Conservation (phyloP, 2,797 vertebrate species). For the Tragelaphus eurycerus region DNA sequence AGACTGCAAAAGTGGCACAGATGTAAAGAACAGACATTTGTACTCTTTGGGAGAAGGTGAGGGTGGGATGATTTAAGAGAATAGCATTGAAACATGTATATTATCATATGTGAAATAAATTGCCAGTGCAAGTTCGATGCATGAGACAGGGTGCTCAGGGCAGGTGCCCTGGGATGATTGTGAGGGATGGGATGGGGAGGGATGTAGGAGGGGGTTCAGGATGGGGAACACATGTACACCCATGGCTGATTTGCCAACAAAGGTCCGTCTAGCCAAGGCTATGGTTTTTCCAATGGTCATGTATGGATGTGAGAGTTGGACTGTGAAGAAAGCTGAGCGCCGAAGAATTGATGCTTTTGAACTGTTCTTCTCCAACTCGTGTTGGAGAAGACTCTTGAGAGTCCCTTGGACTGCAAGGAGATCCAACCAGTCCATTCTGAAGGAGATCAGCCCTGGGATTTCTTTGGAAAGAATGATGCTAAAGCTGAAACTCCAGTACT, state of each 20-base stretch:
- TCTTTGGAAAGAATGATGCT: too few species aligned
- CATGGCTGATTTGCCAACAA: not conserved
- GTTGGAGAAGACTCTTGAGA: too few species aligned
- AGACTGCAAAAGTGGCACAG: not conserved
- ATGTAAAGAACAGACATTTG: not conserved
- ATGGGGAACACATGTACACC: not conserved
- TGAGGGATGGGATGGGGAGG: not conserved
- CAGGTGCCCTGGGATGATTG: not conserved
- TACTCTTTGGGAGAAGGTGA: not conserved
- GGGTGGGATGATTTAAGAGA: not conserved
- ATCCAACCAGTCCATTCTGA: too few species aligned
- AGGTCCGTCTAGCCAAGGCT: too few species aligned
- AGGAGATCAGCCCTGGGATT: too few species aligned
- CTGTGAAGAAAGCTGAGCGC: too few species aligned
- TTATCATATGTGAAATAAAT: not conserved
- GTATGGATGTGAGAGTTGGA: too few species aligned
- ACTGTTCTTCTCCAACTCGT: too few species aligned
- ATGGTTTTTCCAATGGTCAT: too few species aligned
- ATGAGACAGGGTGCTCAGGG: not conserved
- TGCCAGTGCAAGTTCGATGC: rapidly evolving
- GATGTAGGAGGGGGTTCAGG: not conserved
- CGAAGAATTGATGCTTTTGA: too few species aligned
- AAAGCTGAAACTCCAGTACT: too few species aligned
- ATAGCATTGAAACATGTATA: not conserved
- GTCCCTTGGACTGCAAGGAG: too few species aligned